Conservation (phyloP, 2,113 vertebrate species). For the Pelmatolapia mariae region DNA sequence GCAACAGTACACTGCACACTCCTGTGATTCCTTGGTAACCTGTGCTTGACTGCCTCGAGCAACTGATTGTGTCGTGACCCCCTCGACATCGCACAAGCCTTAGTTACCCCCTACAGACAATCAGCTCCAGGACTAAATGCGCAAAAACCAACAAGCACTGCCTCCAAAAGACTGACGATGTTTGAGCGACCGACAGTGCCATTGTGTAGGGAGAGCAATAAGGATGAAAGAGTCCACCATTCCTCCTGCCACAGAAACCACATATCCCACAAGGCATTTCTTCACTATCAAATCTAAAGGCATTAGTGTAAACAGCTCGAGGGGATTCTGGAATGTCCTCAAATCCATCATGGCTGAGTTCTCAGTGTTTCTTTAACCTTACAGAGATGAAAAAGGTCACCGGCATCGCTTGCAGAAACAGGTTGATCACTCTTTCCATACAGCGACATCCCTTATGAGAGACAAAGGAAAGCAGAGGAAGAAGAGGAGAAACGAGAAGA, state of each 20-base stretch:
- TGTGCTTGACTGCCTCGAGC: not conserved
- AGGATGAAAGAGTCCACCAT: conserved; percentile 7
- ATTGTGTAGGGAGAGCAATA: not conserved
- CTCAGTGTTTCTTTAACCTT: conserved; percentile 44
- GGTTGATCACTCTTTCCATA: conserved; percentile 32
- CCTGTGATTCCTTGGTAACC: not conserved
- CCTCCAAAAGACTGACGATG: not conserved
- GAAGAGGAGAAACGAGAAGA: not conserved
- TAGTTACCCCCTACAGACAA: not conserved
- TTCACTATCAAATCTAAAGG: conserved; percentile 4
- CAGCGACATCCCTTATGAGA: not conserved
- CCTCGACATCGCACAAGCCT: not conserved
- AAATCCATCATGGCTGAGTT: conserved; percentile 42
- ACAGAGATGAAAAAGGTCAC: conserved; percentile 23
- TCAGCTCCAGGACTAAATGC: not conserved
- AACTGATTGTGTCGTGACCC: conserved; percentile 20
- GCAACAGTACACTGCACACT: not conserved
- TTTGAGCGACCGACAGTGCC: not conserved
- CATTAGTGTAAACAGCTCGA: conserved; percentile 43
- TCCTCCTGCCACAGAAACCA: conserved; percentile 15
- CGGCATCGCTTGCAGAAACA: conserved; percentile 40
- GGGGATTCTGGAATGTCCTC: conserved; percentile 44
- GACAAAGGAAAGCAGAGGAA: not conserved
- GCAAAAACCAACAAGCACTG: conserved; percentile 15
- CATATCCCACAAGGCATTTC: conserved; percentile 37